Evolutionary conservation across 2,113 vertebrate genomes (phyloP).

Genomic region (Xiphophorus hellerii): DNA sequence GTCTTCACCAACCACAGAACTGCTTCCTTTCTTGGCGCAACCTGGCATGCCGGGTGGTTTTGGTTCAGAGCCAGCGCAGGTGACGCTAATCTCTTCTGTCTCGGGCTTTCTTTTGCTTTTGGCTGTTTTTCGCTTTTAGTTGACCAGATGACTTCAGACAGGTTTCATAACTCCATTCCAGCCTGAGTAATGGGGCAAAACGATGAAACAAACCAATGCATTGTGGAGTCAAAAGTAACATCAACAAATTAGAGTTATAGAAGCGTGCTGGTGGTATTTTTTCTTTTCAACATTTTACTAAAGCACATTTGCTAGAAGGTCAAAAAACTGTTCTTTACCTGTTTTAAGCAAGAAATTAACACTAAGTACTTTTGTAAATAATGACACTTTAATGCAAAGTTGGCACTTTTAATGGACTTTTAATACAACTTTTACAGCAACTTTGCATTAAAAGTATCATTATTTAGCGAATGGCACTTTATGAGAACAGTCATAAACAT

Average conservation of each 20-base stretch:
- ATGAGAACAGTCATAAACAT: no score
- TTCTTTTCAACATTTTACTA: no score
- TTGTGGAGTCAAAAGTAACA: background rate
- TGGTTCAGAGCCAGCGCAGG: slow-evolving; percentile 68
- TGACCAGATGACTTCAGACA: slow-evolving; percentile 60
- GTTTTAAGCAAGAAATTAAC: background rate
- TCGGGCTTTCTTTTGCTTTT: slow-evolving; percentile 65
- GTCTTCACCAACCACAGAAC: slow-evolving; percentile 24
- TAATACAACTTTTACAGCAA: no score
- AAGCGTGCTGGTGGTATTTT: no score
- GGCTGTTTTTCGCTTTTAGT: slow-evolving; percentile 57
- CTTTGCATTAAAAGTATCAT: no score
- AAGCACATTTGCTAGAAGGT: no score
- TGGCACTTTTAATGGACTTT: no score
- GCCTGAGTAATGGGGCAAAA: slow-evolving; percentile 25
- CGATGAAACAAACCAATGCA: background rate
- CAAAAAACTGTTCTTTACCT: background rate
- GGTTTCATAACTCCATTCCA: slow-evolving; percentile 62
- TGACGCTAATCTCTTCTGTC: slow-evolving; percentile 74
- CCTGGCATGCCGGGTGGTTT: slow-evolving; percentile 59
- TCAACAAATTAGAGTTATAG: background rate
- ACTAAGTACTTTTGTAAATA: background rate
- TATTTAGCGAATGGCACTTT: no score
- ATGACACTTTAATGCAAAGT: no score
- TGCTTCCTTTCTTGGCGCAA: slow-evolving; percentile 54